Conservation (phyloP, 92 coral and sea anemone species). For the Zoanthus sansibaricus region DNA sequence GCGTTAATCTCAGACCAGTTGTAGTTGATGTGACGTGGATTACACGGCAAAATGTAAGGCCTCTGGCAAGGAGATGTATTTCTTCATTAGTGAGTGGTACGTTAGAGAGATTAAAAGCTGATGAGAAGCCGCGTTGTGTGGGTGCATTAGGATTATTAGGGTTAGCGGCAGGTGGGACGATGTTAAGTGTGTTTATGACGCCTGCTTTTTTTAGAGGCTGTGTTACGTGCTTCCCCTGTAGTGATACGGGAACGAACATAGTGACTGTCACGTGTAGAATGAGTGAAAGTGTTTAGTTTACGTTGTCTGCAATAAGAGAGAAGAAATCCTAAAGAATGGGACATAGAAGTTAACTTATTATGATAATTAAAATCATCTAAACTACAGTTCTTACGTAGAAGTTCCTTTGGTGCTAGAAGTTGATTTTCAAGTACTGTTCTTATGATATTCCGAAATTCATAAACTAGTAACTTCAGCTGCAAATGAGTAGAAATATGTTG, state of each 20-base stretch:
- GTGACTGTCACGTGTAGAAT: not conserved
- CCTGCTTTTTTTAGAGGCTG: not conserved
- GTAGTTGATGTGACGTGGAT: too few relatives aligned
- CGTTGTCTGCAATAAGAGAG: slow-evolving; percentile 13
- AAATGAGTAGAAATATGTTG: slow-evolving; percentile 35
- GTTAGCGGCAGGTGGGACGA: too few relatives aligned
- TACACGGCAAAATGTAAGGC: too few relatives aligned
- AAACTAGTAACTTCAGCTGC: slow-evolving; percentile 25
- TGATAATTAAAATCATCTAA: slow-evolving; percentile 16
- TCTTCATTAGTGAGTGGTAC: too few relatives aligned
- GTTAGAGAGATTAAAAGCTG: too few relatives aligned
- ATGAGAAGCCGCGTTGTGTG: too few relatives aligned
- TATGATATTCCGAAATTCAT: slow-evolving; percentile 33
- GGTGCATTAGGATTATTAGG: too few relatives aligned
- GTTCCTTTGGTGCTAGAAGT: slow-evolving; percentile 18
- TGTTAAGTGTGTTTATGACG: too few relatives aligned
- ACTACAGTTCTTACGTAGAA: slow-evolving; percentile 25
- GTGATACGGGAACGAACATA: not conserved
- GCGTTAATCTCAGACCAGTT: too few relatives aligned
- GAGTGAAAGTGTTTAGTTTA: slow-evolving; percentile 14
- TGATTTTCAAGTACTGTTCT: slow-evolving; percentile 33
- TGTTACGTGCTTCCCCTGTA: not conserved
- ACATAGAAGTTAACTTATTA: slow-evolving; percentile 11
- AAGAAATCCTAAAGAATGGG: not conserved
- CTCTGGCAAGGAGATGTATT: too few relatives aligned